Evolutionary conservation across 2,888 invertebrate genomes (phyloP), one percentile per base, ranked within the genome.

Genomic region (Nezara viridula): DNA sequence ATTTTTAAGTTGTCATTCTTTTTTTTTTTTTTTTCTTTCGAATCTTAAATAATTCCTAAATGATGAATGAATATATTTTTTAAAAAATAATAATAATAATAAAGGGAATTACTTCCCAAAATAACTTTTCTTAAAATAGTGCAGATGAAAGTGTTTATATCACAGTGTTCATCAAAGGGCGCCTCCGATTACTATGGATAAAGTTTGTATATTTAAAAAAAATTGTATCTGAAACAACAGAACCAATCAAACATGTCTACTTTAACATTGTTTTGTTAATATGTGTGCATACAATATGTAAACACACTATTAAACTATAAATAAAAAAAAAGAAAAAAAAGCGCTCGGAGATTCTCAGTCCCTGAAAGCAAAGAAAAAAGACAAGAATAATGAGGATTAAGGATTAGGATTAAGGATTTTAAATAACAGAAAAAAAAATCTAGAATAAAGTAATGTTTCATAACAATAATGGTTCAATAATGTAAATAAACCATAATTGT

Each of bases 171-270:
- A 88, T 88, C 88, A 88, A 66, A 44, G 44, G 88, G 66, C 66
- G 60, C 66, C 88, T 88, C 88, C 44, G 73, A 88, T 27, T 81
- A 81, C 81, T 81, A 81, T 73, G 44, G 88, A 86, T 66, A 50
- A 86, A 89, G 90, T 88, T 85, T 40, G 77, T 66, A 44, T 86
- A 89, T 85, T 88, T 88, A 88, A 81, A 81, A 77, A 88, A 88
- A 89, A 89, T 77, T 49, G 89, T 89, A 90, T 90, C 90, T 90
- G 90, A 90, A 90, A 90, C 90, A 90, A 77, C 85, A 90, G 89
- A 77, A 90, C 86, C 88, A 88, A 89, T 88, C 55, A 90, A 90
- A 88, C 77, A 89, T 88, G 73, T 88, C 88, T 86, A 86, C 86
- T 86, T 49, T 73, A 88, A 66, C 40, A 90, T 55, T 77, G 66